These are phyloP conservation scores for Paratilapia polleni DNA, from an alignment of 2,113 vertebrate species.

Conservation along the genomic window DNA sequence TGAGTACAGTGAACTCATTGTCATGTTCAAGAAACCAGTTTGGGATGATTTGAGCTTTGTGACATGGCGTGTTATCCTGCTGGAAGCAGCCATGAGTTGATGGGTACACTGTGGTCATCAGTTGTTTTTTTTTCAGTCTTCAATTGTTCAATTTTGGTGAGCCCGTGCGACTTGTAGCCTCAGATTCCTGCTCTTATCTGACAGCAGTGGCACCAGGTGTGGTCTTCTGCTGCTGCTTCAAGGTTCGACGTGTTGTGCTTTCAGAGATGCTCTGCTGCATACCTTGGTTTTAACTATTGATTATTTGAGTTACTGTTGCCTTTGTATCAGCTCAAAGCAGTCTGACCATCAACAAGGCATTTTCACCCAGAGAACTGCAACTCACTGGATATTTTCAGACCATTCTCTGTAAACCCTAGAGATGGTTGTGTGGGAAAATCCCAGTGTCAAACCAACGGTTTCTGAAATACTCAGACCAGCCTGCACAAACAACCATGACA, in stretches of 20 bases:
- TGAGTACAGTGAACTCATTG: background rate
- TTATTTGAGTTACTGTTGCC: fast-evolving
- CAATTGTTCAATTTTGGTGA: background rate
- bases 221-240: background rate
- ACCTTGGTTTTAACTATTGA: fast-evolving
- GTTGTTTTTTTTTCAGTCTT: background rate
- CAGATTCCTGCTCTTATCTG: fast-evolving
- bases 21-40: background rate
- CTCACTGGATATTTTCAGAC: fast-evolving
- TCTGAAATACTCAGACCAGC: too few relatives aligned
- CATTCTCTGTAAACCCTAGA: fast-evolving
- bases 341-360: fast-evolving
- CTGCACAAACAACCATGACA: too few relatives aligned
- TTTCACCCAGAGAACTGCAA: fast-evolving
- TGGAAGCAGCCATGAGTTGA: too few relatives aligned
- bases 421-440: too few relatives aligned
- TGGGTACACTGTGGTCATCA: fast-evolving
- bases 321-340: background rate
- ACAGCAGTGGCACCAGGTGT: fast-evolving
- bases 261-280: background rate
- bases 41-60: background rate
- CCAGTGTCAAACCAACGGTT: too few relatives aligned
- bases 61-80: background rate
- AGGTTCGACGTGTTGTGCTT: fast-evolving
- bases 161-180: background rate